phyloP scores from a whole-genome alignment of 2,113 vertebrate species.

The Podocnemis expansa region DNA sequence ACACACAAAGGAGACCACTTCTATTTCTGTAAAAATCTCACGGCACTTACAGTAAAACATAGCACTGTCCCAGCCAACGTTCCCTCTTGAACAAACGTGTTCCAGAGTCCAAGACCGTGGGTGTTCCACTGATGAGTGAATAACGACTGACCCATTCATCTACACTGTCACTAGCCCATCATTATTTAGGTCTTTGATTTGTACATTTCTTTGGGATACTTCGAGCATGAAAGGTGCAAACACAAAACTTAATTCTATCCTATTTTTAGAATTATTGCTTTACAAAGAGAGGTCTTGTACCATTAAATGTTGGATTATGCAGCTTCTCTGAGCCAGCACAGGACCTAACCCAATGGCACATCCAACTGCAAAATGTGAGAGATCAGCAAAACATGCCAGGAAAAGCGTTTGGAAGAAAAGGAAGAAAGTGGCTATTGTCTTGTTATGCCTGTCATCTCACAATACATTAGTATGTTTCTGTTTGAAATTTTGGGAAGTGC shows the following conservation, averaged over 20 bases:
- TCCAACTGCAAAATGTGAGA: background rate
- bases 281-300: background rate
- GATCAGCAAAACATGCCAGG: background rate
- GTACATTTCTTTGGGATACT: background rate
- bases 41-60: background rate
- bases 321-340: background rate
- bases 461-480: background rate
- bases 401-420: background rate
- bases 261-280: background rate
- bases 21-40: background rate
- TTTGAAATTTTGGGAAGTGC: background rate
- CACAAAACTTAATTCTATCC: background rate
- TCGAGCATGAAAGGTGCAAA: background rate
- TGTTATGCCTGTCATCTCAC: background rate
- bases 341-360: background rate
- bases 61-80: background rate
- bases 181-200: background rate
- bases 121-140: background rate
- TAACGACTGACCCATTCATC: background rate
- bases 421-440: background rate
- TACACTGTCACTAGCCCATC: background rate
- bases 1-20: background rate
- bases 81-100: background rate
- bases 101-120: background rate
- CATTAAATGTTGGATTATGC: background rate